These are phyloP conservation scores for Labeo catla DNA, from an alignment of 2,113 vertebrate genomes.

Conservation along the genomic window DNA sequence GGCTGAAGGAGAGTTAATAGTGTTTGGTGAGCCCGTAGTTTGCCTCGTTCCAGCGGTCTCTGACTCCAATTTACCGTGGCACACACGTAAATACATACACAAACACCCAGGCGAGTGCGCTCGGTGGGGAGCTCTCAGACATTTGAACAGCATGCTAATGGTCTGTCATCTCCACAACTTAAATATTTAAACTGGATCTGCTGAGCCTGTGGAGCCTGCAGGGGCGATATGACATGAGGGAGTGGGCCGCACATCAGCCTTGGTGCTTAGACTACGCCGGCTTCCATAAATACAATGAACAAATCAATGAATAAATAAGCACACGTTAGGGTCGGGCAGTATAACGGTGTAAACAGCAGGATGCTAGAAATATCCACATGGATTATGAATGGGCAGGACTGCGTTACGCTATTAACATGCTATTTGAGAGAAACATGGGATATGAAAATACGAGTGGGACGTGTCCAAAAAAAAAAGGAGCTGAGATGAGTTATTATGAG, in stretches of 20 bases:
- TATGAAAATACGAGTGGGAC: background rate
- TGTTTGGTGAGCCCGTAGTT: background rate
- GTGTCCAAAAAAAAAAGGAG: background rate
- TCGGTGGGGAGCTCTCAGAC: conserved; percentile 1
- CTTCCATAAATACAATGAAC: background rate
- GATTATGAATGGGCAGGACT: background rate
- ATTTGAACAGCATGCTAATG: conserved; percentile 40
- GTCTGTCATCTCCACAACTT: conserved; percentile 16
- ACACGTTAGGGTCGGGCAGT: background rate
- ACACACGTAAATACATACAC: conserved; percentile 8
- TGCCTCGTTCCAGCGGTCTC: background rate
- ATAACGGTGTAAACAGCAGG: background rate
- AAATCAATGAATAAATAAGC: conserved; percentile 30
- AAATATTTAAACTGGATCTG: conserved; percentile 36
- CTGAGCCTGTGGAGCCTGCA: conserved; percentile 2
- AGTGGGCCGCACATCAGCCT: background rate
- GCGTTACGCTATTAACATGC: background rate
- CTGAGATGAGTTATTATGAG: background rate
- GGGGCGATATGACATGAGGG: background rate
- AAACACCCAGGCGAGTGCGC: background rate
- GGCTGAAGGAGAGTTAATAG: background rate
- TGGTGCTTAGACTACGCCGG: background rate
- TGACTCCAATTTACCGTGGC: background rate
- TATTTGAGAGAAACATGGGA: background rate
- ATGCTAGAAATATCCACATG: background rate